Conservation (phyloP, 2,113 vertebrate species). For the Ammospiza caudacuta region DNA sequence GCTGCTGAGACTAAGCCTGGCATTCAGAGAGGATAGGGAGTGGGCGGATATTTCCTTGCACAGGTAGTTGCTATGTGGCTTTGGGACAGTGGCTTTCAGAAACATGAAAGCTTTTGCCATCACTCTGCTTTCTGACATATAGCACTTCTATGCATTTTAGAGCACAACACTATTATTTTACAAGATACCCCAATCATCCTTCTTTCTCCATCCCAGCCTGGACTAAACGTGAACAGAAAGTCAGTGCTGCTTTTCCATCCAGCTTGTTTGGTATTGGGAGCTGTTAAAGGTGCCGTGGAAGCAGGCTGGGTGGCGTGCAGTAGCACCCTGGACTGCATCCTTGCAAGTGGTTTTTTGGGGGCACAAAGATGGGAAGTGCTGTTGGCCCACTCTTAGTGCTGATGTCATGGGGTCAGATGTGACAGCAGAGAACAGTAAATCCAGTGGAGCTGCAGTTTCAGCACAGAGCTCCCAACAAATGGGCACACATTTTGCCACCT, state of each 20-base stretch:
- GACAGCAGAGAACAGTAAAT: background rate
- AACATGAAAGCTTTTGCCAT: background rate
- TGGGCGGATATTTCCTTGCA: background rate
- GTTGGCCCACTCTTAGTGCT: background rate
- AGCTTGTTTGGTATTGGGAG: background rate
- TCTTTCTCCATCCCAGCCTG: background rate
- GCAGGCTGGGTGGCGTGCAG: background rate
- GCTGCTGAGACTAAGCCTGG: background rate
- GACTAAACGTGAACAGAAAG: background rate
- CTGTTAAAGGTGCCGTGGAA: background rate
- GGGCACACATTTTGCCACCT: background rate
- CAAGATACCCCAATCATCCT: background rate
- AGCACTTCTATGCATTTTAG: background rate
- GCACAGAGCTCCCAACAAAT: background rate
- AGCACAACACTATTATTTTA: background rate
- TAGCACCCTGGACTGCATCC: background rate
- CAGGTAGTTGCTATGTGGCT: background rate
- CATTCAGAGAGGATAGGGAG: background rate
- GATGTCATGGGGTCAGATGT: background rate
- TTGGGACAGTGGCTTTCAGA: conserved; percentile 7
- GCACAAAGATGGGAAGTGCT: background rate
- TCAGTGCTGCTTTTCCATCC: background rate
- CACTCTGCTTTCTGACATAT: background rate
- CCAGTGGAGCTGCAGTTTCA: background rate
- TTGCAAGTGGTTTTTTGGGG: background rate